Evolutionary conservation across 2,113 vertebrate genomes (phyloP).

Genomic region (Mesoclemmys tuberculata): DNA sequence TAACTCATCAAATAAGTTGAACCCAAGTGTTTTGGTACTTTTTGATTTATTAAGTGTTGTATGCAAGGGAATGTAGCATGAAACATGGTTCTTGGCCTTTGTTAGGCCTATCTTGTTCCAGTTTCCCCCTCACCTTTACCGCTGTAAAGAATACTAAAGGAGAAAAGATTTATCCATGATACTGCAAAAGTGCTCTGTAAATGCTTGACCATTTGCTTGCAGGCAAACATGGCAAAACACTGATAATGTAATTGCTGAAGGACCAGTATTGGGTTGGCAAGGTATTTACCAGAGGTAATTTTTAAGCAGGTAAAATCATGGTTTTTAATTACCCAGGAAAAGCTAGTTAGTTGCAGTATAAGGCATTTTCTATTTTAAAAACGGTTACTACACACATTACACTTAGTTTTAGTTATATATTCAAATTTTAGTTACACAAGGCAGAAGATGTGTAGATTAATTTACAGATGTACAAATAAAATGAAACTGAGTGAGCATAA

Average conservation of each 20-base stretch:
- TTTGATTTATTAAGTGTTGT: not conserved
- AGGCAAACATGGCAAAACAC: not conserved
- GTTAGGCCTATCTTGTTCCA: not conserved
- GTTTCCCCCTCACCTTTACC: too few relatives aligned
- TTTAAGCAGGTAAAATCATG: too few relatives aligned
- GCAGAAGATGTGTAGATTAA: too few relatives aligned
- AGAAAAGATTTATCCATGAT: not conserved
- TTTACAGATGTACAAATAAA: not conserved
- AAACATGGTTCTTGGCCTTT: not conserved
- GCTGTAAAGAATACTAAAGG: not conserved
- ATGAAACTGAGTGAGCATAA: not conserved
- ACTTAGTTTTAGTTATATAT: too few relatives aligned
- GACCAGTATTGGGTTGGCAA: too few relatives aligned
- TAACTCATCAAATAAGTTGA: not conserved
- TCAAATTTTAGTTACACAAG: too few relatives aligned
- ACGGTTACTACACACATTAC: not conserved
- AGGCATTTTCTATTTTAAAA: too few relatives aligned
- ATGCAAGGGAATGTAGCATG: rapidly evolving
- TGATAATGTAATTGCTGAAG: too few relatives aligned
- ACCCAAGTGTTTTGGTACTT: not conserved
- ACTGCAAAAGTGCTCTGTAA: rapidly evolving
- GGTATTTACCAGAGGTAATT: too few relatives aligned
- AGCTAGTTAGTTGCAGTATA: not conserved
- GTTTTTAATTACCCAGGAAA: not conserved
- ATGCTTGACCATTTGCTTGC: not conserved